Percentiles rank a stretch among this genome's conserved stretches.
These are phyloP conservation scores for Archivesica marissinica DNA, from an alignment of 1,140 invertebrate species.

Conservation along the genomic window DNA sequence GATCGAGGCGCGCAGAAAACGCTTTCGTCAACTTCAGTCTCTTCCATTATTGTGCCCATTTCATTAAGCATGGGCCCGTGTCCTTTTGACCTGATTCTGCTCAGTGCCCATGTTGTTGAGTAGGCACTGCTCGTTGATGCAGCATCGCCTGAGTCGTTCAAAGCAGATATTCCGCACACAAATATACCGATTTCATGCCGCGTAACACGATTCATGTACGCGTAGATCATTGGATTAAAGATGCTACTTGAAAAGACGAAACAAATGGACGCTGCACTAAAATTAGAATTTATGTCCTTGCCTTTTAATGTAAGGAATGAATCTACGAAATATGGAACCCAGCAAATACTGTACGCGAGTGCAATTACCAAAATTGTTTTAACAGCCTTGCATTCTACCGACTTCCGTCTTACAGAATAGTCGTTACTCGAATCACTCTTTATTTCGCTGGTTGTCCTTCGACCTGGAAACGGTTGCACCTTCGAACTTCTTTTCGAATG, in stretches of 20 bases:
- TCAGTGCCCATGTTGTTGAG: constrained; percentile 54
- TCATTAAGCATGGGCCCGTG: constrained; percentile 50
- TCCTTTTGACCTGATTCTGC: constrained; percentile 18
- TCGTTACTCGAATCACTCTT: constrained; percentile 24
- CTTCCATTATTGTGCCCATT: constrained; percentile 67
- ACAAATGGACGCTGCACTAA: constrained; percentile 63
- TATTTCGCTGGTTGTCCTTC: not conserved
- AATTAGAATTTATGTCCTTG: constrained; percentile 14
- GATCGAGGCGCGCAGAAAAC: constrained; percentile 6
- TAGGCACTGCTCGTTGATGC: constrained; percentile 67
- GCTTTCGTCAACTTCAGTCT: constrained; percentile 51
- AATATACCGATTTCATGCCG: constrained; percentile 72
- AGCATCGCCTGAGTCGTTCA: constrained; percentile 66
- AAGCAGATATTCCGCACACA: constrained; percentile 62
- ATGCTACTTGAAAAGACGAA: constrained; percentile 67
- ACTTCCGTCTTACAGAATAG: not conserved
- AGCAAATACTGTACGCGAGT: constrained; percentile 68
- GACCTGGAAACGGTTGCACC: constrained; percentile 59
- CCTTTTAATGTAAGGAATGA: constrained; percentile 40
- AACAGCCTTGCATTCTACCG: constrained; percentile 72
- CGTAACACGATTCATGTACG: constrained; percentile 74
- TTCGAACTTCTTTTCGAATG: constrained; percentile 66
- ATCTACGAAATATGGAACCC: constrained; percentile 69
- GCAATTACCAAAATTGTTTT: constrained; percentile 74
- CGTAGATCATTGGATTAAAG: constrained; percentile 75